Percentiles rank a stretch among this genome's conserved stretches.
Conservation (phyloP, 2,113 vertebrate species). For the Sminthopsis crassicaudata region DNA sequence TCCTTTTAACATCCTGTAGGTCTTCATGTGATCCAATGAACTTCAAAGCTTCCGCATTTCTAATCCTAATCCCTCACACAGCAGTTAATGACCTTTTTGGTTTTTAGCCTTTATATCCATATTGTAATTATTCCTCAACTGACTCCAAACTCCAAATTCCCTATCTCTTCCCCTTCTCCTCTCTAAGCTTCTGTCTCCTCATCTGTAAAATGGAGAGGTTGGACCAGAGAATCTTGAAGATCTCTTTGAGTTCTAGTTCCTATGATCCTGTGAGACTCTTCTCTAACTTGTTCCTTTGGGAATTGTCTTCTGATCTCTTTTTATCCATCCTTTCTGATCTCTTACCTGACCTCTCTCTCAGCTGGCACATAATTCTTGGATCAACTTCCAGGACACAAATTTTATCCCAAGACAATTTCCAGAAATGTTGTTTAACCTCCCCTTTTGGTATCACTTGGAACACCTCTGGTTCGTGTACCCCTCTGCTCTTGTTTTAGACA, state of each 20-base stretch:
- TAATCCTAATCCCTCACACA: not conserved
- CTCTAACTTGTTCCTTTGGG: not conserved
- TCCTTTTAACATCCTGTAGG: not conserved
- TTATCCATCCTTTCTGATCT: not conserved
- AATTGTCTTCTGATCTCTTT: not conserved
- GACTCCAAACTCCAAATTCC: not conserved
- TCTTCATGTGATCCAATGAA: not conserved
- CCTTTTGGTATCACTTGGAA: not conserved
- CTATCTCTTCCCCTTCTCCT: not conserved
- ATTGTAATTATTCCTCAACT: not conserved
- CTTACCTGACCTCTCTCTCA: not conserved
- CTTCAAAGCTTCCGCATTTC: not conserved
- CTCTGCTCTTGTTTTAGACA: not conserved
- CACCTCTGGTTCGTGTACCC: not conserved
- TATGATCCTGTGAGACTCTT: not conserved
- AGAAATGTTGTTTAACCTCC: not conserved
- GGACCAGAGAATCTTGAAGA: not conserved
- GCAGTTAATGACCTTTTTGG: not conserved
- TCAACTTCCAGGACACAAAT: not conserved
- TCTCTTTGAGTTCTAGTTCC: not conserved
- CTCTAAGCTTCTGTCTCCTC: not conserved
- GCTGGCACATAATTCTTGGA: not conserved
- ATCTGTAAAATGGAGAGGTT: not conserved
- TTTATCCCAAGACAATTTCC: not conserved
- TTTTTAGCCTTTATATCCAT: not conserved